Evolutionary conservation across 2,797 vertebrate genomes (phyloP), one percentile per base, ranked within the genome.

Genomic region (Myotis findleyi): DNA sequence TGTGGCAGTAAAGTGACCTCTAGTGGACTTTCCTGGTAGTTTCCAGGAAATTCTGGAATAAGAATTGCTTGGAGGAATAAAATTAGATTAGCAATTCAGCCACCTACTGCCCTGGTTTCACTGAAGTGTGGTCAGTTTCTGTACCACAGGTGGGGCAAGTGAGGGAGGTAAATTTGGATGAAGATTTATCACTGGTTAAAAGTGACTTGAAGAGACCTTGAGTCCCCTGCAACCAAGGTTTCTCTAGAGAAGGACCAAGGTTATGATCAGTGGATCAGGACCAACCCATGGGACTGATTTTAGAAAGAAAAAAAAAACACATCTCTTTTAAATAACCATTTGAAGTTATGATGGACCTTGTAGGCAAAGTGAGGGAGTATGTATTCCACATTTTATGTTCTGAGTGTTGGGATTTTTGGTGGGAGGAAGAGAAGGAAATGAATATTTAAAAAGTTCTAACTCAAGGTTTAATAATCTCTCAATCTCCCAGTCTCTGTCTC

Each of bases 1-100:
- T 5, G 10, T 68, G 38, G 38, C n/a, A 90, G 36, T 27, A 84
- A 90, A 91, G 92, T 73, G 97, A 80, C 96, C 96, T 91, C 92
- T 97, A 59, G n/a, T 91, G 96, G 90, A 69, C 41, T 33, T 96
- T 36, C 3, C 11, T 85, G 82, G 66, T 82, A 95, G 71, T 82
- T 76, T 77, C 92, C 18, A 87, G 57, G 72, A 83, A 88, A 84
- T 92, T 90, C 91, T 91, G 69, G 38, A 92, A 85, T 68, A 68
- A 91, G 36, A n/a, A 21, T 33, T 47, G 14, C 85, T 57, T 53
- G 57, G 51, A 76, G 86, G n/a, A 33, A 77, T 18, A 64, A 94
- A 95, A 75, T 75, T 59, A 87, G 33, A 21, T 18, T 8, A 44
- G 33, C 4, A 41, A 6, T 64, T 83, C 21, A 69, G 33, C 41